phyloP scores from a whole-genome alignment of 2,888 invertebrate species.

The Ophion ellenae region DNA sequence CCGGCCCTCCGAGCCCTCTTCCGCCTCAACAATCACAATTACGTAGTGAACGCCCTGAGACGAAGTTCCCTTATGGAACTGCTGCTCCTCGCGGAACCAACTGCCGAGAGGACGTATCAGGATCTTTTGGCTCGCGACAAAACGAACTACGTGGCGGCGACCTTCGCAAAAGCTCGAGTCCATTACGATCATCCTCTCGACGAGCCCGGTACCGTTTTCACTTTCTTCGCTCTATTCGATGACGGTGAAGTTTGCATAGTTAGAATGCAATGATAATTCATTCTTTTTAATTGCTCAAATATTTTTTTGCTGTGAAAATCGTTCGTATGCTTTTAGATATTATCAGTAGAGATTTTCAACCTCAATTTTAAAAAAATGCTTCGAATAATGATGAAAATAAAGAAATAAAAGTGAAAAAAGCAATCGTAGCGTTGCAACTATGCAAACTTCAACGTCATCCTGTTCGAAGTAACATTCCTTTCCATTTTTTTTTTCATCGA shows the following conservation, averaged over 20 bases:
- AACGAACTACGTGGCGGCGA: slow-evolving; percentile 79
- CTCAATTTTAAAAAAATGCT: too few relatives aligned
- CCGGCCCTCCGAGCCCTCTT: slow-evolving; percentile 94
- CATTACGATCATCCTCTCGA: slow-evolving; percentile 79
- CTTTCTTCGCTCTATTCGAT: not conserved
- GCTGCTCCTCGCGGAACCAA: slow-evolving; percentile 92
- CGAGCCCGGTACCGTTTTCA: slow-evolving; percentile 76
- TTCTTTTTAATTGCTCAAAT: not conserved
- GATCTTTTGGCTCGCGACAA: slow-evolving; percentile 86
- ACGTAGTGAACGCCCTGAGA: slow-evolving; percentile 95
- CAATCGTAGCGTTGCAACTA: too few relatives aligned
- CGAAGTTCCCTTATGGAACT: slow-evolving; percentile 93
- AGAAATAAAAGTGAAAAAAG: too few relatives aligned
- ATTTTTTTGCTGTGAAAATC: not conserved
- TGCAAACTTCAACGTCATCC: too few relatives aligned
- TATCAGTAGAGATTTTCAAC: too few relatives aligned
- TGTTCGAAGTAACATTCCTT: too few relatives aligned
- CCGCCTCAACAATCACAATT: slow-evolving; percentile 96
- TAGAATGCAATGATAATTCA: not conserved
- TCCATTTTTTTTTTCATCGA: too few relatives aligned
- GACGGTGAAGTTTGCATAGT: too few relatives aligned
- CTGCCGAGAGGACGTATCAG: slow-evolving; percentile 93
- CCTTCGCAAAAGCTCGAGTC: slow-evolving; percentile 79
- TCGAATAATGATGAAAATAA: too few relatives aligned
- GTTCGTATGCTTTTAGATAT: too few relatives aligned